Evolutionary conservation across 1,140 invertebrate genomes (phyloP), one percentile per base, ranked within the genome.

Genomic region (Scaptomyza montana): DNA sequence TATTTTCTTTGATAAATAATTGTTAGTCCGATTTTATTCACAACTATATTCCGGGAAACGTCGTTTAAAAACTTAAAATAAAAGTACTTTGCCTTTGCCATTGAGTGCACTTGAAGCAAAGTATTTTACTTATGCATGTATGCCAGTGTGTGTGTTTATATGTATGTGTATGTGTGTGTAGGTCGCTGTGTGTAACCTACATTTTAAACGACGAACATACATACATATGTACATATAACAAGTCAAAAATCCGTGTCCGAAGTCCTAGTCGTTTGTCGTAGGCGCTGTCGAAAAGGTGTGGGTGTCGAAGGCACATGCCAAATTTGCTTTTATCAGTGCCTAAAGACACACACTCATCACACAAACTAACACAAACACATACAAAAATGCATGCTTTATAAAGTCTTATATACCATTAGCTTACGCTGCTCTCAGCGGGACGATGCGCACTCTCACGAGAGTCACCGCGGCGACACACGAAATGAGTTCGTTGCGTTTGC

Each of bases 301-400:
- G n/a, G 13, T 28, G 62, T 51, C 60, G 62, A 47, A 36, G 66
- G 67, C 67, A 57, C 73, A 85, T 80, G 81, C 78, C 16, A 87
- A 81, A 86, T 87, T 81, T 63, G 68, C 57, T 66, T 85, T 86
- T 86, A 86, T 86, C 82, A 87, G 78, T 87, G 78, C 57, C 78
- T 33, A 70, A 86, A 80, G 75, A 33, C 54, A 49, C 16, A 46
- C 3, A 28, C 10, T 16, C 16, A 16, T 16, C 16, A 25, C 21
- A 36, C 13, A 55, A 0, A 46, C 16, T 16, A 21, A 41, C 12
- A 28, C 43, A 57, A 43, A 19, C 30, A 33, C 7, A 33, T 33
- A 33, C 30, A 33, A 33, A 51, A 61, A 56, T 71, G 62, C 71
- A 81, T 55, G 67, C 46, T 74, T 54, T 61, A 57, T 51, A 66